These are phyloP conservation scores for Parasteatoda tepidariorum DNA, from an alignment of 1,140 invertebrate species.

Conservation along the genomic window DNA sequence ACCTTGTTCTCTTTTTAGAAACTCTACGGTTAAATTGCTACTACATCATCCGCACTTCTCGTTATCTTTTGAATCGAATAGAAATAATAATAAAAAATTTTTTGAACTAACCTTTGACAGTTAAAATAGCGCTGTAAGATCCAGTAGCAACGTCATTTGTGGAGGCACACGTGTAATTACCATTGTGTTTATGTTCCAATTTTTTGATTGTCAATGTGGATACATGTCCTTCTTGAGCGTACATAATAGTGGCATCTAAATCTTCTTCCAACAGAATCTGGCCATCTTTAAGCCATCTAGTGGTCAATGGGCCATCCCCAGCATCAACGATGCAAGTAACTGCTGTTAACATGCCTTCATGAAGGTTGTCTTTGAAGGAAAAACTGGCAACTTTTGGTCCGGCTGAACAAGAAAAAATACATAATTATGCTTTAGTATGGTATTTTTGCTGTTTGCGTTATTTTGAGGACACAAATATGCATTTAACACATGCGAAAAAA, in stretches of 20 bases:
- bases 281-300: constrained; percentile 75
- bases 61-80: too few relatives aligned
- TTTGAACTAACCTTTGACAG: constrained; percentile 25
- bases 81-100: too few relatives aligned
- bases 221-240: constrained; percentile 65
- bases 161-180: constrained; percentile 74
- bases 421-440: too few relatives aligned
- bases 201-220: constrained; percentile 69
- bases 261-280: constrained; percentile 49
- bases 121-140: constrained; percentile 68
- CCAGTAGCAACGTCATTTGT: constrained; percentile 71
- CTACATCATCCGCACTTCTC: too few relatives aligned
- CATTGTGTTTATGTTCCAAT: constrained; percentile 70
- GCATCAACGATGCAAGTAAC: constrained; percentile 68
- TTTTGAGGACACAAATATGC: too few relatives aligned
- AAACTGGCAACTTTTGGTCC: constrained; percentile 75
- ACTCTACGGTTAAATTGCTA: too few relatives aligned
- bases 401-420: constrained; percentile 66
- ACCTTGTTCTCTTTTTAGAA: too few relatives aligned
- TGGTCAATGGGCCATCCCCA: constrained; percentile 71
- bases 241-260: constrained; percentile 48
- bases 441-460: too few relatives aligned
- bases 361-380: constrained; percentile 74
- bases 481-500: too few relatives aligned
- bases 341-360: constrained; percentile 73